phyloP scores from a whole-genome alignment of 2,888 invertebrate species.

The Carabus problematicus region DNA sequence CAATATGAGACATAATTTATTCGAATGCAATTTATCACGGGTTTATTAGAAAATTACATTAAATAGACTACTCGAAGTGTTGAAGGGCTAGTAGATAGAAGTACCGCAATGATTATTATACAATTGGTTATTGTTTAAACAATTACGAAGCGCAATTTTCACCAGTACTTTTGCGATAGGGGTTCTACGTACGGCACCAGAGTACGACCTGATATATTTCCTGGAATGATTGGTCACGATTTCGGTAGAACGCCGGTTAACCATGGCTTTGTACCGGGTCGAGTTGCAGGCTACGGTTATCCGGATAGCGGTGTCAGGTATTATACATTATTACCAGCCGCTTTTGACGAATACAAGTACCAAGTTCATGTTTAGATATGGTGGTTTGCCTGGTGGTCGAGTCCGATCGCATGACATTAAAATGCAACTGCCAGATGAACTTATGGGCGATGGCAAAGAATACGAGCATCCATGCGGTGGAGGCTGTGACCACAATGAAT shows the following conservation, averaged over 20 bases:
- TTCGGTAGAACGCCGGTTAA: conserved; percentile 25
- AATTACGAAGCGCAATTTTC: neutral
- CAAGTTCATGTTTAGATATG: conserved; percentile 49
- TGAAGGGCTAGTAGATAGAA: too few relatives aligned
- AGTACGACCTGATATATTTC: conserved; percentile 5
- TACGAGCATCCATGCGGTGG: conserved; percentile 55
- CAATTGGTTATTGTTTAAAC: neutral
- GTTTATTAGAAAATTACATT: too few relatives aligned
- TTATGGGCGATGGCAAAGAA: conserved; percentile 48
- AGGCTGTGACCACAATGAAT: conserved; percentile 61
- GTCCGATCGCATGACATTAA: conserved; percentile 52
- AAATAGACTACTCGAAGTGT: too few relatives aligned
- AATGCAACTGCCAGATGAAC: conserved; percentile 47
- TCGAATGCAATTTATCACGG: too few relatives aligned
- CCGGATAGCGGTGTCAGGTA: conserved; percentile 41
- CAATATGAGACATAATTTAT: too few relatives aligned
- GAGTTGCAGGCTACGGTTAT: conserved; percentile 42
- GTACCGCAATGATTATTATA: too few relatives aligned
- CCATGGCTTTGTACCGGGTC: conserved; percentile 30
- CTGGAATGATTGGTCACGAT: conserved; percentile 9
- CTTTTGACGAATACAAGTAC: too few relatives aligned
- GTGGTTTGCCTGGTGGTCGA: conserved; percentile 53
- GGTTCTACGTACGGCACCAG: conserved; percentile 13
- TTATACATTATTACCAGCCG: neutral
- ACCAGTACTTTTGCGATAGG: conserved; percentile 7